These are phyloP conservation scores for Mustelus asterias DNA, from an alignment of 2,113 vertebrate species.

Conservation along the genomic window DNA sequence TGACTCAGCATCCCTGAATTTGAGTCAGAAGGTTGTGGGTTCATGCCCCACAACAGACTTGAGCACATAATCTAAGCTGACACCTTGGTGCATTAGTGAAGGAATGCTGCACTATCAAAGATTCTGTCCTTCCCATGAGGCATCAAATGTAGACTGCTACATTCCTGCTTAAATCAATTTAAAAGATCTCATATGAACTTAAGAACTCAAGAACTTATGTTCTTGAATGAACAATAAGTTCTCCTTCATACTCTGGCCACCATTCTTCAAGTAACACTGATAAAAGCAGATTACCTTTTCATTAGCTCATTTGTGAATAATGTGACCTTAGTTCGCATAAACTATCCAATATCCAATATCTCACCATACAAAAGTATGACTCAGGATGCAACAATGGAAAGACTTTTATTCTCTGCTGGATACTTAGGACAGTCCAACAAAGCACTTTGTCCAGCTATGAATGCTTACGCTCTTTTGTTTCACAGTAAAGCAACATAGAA, in stretches of 20 bases:
- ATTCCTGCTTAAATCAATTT: neutral
- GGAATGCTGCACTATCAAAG: neutral
- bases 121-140: neutral
- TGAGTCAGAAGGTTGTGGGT: neutral
- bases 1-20: neutral
- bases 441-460: neutral
- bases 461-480: neutral
- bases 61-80: neutral
- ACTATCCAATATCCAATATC: neutral
- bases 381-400: neutral
- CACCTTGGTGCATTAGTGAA: neutral
- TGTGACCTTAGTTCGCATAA: neutral
- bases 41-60: neutral
- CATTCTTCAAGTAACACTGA: neutral
- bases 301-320: neutral
- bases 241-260: neutral
- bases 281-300: neutral
- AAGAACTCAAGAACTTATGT: too few species aligned
- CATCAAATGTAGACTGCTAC: neutral
- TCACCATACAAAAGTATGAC: neutral
- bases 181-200: neutral
- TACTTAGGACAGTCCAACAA: neutral
- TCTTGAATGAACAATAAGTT: neutral
- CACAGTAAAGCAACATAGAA: neutral
- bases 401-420: neutral